phyloP scores from a whole-genome alignment of 2,888 invertebrate genomes.

The Anodontia alba region DNA sequence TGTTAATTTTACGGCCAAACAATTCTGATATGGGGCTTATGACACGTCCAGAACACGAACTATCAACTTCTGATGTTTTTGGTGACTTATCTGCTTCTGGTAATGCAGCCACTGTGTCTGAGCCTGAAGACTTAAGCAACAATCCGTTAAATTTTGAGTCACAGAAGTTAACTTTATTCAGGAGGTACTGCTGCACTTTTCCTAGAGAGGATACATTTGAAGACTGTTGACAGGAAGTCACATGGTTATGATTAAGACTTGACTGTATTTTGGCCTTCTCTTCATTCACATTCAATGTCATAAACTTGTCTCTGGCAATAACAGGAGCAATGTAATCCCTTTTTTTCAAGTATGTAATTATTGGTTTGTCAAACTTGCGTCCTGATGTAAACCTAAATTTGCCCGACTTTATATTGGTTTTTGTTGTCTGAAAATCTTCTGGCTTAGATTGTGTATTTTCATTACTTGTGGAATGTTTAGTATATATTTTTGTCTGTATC shows the following conservation, averaged over 20 bases:
- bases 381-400: neutral
- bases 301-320: neutral
- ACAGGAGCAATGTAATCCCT: neutral
- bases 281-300: neutral
- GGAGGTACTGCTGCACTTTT: constrained; percentile 51
- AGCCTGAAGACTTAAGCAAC: constrained; percentile 36
- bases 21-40: constrained; percentile 19
- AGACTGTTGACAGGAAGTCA: neutral
- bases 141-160: constrained; percentile 47
- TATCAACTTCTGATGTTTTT: neutral
- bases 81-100: neutral
- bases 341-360: constrained; percentile 3
- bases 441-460: neutral
- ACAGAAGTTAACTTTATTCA: constrained; percentile 27
- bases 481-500: neutral
- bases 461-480: neutral
- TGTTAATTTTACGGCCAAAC: constrained; percentile 14
- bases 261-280: neutral
- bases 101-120: neutral
- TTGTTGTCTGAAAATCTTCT: neutral
- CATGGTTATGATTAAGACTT: neutral
- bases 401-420: neutral
- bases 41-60: neutral
- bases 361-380: neutral
- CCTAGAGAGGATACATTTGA: constrained; percentile 24